Percentiles rank a stretch among this genome's conserved stretches.
Evolutionary conservation across 2,797 vertebrate species (phyloP).

Genomic region (Parauchenoglanis ngamensis): DNA sequence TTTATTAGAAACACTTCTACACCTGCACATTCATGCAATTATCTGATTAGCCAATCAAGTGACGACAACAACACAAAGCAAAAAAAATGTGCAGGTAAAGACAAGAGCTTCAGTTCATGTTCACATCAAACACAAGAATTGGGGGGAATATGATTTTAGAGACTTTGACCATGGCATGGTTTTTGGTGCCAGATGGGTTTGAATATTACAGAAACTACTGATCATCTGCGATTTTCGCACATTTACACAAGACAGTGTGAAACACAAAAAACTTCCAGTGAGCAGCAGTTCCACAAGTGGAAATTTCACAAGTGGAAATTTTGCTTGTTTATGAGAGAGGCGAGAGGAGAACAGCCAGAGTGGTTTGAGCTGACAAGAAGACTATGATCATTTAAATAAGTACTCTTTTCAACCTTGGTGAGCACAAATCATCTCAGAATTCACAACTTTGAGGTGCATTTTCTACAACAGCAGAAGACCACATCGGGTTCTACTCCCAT

Average conservation of each 20-base stretch:
- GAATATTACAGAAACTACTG: background rate
- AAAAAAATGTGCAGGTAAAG: background rate
- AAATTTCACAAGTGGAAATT: background rate
- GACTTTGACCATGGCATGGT: background rate
- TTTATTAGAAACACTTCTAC: background rate
- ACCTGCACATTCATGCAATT: background rate
- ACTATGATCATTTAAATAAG: background rate
- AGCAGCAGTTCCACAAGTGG: background rate
- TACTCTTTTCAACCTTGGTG: background rate
- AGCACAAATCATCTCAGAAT: background rate
- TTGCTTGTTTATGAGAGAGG: background rate
- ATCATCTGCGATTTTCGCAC: background rate
- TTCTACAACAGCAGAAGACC: background rate
- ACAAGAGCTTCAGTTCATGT: background rate
- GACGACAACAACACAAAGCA: background rate
- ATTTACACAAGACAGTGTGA: background rate
- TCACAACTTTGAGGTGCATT: background rate
- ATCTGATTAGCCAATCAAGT: background rate
- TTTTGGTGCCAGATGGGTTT: background rate
- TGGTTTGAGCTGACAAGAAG: background rate
- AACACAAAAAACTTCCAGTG: background rate
- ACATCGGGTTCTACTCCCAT: background rate
- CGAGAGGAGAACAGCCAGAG: background rate
- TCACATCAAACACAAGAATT: background rate
- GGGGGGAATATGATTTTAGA: background rate